These are phyloP conservation scores for Thamnaconus septentrionalis DNA, from an alignment of 2,113 vertebrate genomes.

Conservation along the genomic window DNA sequence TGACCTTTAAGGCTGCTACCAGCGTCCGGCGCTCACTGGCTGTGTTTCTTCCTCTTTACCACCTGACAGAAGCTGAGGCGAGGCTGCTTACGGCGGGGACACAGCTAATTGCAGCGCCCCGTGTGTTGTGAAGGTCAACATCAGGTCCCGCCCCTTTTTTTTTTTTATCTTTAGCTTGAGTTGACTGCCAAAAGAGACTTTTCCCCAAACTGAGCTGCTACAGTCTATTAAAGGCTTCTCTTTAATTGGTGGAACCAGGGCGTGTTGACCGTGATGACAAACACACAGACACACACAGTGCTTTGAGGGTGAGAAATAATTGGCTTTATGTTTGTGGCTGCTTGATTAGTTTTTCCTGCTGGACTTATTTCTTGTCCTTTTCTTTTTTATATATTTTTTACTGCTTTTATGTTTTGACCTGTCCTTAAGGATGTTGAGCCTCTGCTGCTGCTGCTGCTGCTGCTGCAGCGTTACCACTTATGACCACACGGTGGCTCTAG, in stretches of 20 bases:
- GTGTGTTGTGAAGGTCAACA: conserved; percentile 72
- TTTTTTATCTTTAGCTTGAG: conserved; percentile 19
- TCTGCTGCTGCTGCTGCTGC: not conserved
- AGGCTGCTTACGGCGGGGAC: conserved; percentile 58
- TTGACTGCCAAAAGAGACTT: conserved; percentile 41
- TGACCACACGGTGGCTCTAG: conserved; percentile 82
- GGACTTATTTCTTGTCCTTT: not conserved
- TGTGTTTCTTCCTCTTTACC: conserved; percentile 61
- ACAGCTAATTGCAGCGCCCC: conserved; percentile 68
- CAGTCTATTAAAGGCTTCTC: conserved; percentile 45
- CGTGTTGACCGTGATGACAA: conserved; percentile 29
- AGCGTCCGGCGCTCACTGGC: conserved; percentile 62
- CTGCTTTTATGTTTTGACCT: conserved; percentile 17
- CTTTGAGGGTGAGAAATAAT: conserved; percentile 40
- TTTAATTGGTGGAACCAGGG: conserved; percentile 62
- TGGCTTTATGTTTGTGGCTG: conserved; percentile 27
- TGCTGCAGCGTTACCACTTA: conserved; percentile 7
- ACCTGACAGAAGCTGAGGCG: conserved; percentile 36
- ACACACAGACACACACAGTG: conserved; percentile 3
- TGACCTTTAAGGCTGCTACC: conserved; percentile 76
- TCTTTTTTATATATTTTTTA: too few species aligned
- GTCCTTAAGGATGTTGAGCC: conserved; percentile 23
- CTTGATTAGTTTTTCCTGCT: conserved; percentile 21
- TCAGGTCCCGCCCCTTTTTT: conserved; percentile 24
- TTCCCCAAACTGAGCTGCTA: conserved; percentile 21